Evolutionary conservation across 2,888 invertebrate species (phyloP), one percentile per base, ranked within the genome.

Genomic region (Chrysolina americana): DNA sequence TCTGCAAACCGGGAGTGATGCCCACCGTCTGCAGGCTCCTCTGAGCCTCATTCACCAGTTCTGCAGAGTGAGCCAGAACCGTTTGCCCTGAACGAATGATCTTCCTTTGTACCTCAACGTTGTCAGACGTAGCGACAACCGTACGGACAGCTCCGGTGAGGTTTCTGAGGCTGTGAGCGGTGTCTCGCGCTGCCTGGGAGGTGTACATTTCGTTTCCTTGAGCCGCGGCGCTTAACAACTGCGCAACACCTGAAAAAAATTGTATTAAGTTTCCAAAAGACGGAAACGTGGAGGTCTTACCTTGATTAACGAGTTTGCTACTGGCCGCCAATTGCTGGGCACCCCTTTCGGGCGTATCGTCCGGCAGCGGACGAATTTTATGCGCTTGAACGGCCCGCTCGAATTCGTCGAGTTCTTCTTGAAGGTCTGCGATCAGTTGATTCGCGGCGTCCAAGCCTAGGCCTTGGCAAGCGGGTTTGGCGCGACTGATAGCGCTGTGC

Each of bases 391-490:
- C 94, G 0, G 96, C 94, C 75, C 92, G 91, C 70, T 94, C 93
- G 78, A 96, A 93, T 82, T 96, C 96, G 36, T 93, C 91, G 21
- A 99, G 89, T 81, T 98, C 97, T 47, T 92, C 92, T 83, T 95
- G 94, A 59, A 98, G 89, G 53, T 93, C 93, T 11, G 92, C 90
- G 53, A 98, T 94, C 71, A 95, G 92, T 81, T 96, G 95, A 0
- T 96, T 91, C 0, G 98, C 97, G 0, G 94, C 94, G 80, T 97
- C 96, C 76, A 98, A 87, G 83, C 98, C 97, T 75, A 96, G 89
- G 0, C 94, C 94, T 79, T 95, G 94, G 86, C 95, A 96, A n/a
- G 87, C 88, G 2, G 88, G 88, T 80, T 88, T 88, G 1, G 89
- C 88, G 65, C 88, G 79, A 73, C 85, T 87, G 50, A 89, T 82